These are phyloP conservation scores for Ecdyonurus torrentis DNA, from an alignment of 2,888 invertebrate genomes.

Conservation along the genomic window DNA sequence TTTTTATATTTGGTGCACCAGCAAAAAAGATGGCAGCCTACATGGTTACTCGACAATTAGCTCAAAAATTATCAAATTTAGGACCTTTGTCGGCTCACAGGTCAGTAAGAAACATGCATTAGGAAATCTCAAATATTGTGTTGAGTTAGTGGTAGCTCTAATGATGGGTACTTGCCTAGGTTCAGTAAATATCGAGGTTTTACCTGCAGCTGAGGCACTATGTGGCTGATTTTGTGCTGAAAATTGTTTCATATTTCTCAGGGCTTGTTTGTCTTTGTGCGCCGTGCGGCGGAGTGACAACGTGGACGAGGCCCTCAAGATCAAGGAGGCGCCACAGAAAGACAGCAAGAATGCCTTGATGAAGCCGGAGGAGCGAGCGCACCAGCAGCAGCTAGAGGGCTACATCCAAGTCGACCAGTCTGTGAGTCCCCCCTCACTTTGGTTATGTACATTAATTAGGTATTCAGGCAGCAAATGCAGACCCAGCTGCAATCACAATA, in stretches of 20 bases:
- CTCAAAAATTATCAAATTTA: background rate
- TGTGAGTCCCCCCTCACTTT: background rate
- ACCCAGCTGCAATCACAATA: too few species aligned
- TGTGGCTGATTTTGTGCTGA: too few species aligned
- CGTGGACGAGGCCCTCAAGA: slow-evolving; percentile 15
- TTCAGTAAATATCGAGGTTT: too few species aligned
- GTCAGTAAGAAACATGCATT: too few species aligned
- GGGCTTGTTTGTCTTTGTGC: slow-evolving; percentile 12
- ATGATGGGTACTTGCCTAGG: too few species aligned
- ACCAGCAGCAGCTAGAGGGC: slow-evolving; percentile 30
- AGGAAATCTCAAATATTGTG: too few species aligned
- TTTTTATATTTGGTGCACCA: too few species aligned
- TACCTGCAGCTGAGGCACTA: too few species aligned
- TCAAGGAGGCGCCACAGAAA: slow-evolving; percentile 32
- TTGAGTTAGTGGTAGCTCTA: too few species aligned
- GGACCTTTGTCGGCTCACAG: background rate
- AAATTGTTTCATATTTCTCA: too few species aligned
- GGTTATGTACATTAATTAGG: too few species aligned
- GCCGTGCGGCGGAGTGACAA: slow-evolving; percentile 13
- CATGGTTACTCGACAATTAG: background rate
- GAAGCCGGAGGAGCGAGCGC: slow-evolving; percentile 31
- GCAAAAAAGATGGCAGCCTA: background rate
- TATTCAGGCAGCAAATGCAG: too few species aligned
- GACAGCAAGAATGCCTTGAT: slow-evolving; percentile 31
- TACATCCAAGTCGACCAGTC: slow-evolving; percentile 35